These are phyloP conservation scores for Geotrypetes seraphini DNA, from an alignment of 2,797 vertebrate genomes.

Conservation along the genomic window DNA sequence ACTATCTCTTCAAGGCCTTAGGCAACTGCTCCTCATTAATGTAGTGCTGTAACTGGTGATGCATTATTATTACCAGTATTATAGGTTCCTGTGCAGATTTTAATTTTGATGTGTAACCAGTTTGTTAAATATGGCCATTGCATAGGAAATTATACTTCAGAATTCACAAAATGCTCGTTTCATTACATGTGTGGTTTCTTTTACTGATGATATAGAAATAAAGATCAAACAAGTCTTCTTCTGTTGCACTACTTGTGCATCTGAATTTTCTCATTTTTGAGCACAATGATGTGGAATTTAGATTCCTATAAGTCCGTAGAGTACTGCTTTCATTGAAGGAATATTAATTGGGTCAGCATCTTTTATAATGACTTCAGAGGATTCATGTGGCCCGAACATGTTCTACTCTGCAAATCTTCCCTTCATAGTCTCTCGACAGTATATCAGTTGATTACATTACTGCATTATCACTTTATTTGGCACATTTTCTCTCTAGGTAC, in stretches of 20 bases:
- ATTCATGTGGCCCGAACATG: slow-evolving; percentile 17
- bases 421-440: neutral
- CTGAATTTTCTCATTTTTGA: slow-evolving; percentile 6
- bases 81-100: neutral
- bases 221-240: slow-evolving; percentile 4
- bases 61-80: neutral
- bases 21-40: too few relatives aligned
- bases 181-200: too few relatives aligned
- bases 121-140: slow-evolving; percentile 3
- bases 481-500: too few relatives aligned
- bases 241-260: neutral
- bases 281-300: slow-evolving; percentile 6
- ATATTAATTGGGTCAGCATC: slow-evolving; percentile 18
- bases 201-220: too few relatives aligned
- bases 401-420: slow-evolving; percentile 1
- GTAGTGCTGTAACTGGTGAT: too few relatives aligned
- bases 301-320: neutral
- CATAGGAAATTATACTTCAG: too few relatives aligned
- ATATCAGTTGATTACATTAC: too few relatives aligned
- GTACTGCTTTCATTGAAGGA: slow-evolving; percentile 23
- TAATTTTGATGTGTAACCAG: neutral
- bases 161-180: too few relatives aligned
- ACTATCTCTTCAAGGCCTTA: too few relatives aligned
- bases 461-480: too few relatives aligned
- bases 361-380: slow-evolving; percentile 20